Base-by-base conservation (phyloP, 1,140 invertebrate genomes). In the Lucilia sericata region DNA sequence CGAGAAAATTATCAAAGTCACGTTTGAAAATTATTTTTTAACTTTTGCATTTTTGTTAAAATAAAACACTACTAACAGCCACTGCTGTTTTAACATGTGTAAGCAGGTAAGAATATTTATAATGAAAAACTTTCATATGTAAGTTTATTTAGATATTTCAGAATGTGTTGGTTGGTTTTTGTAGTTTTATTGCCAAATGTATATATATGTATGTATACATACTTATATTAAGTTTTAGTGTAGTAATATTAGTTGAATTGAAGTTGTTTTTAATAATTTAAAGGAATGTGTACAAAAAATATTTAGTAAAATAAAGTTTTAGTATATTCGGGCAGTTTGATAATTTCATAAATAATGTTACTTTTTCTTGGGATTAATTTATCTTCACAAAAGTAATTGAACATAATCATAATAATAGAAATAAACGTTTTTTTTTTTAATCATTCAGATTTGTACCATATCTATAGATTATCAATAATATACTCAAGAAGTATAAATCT, bases 11-110 rank as follows among this genome's bases (percentile, higher is more conserved):
- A 55, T 55, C 51, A 70, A 70, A 70, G n/a, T 70, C 65, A 70
- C 65, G 65, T 70, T 70, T 60, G 55, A 17, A 70, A 70, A 70
- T 21, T 70, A 70, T 70, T 60, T 60, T 60, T 60, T 5, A 60
- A 60, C n/a, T 60, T 70, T 70, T 21, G 25, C 25, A 70, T 17
- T 21, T 21, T 70, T 70, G 7, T 21, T 21, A 17, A 25, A 70
- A 70, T n/a, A 70, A 70, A 70, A 70, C 7, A 70, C 19, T 19
- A 21, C 1, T 19, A 70, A 25, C 19, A 70, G n/a, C 8, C 25
- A 70, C 1, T 70, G 19, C 1, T n/a, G 7, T 60, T 60, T 17
- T 70, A 21, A 21, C 19, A 19, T 10, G 21, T 60, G 65, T 21
- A 30, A 1, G 25, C 25, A 30, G 25, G 25, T 30, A 30, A 30